Evolutionary conservation across 2,888 invertebrate genomes (phyloP).

Genomic region (Ephialtes manifestator): DNA sequence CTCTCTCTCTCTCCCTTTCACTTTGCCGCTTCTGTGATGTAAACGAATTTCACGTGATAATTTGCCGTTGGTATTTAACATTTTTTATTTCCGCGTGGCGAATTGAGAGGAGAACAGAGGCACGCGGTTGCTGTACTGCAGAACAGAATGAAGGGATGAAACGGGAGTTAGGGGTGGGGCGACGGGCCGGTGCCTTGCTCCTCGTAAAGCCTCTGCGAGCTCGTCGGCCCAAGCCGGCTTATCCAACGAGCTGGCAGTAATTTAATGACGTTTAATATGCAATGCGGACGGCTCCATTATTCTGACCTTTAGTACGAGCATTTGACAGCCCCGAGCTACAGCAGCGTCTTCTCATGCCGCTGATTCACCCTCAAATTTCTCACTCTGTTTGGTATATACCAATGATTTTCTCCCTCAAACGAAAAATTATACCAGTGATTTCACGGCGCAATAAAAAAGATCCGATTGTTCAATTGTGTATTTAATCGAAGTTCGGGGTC

Average conservation of each 20-base stretch:
- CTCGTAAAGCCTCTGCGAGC: constrained; percentile 74
- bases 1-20: background rate
- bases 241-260: constrained; percentile 76
- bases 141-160: constrained; percentile 15
- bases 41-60: constrained; percentile 19
- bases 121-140: background rate
- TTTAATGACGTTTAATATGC: constrained; percentile 79
- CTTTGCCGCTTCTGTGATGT: background rate
- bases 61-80: constrained; percentile 19
- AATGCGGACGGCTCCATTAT: constrained; percentile 69
- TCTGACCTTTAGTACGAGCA: constrained; percentile 70
- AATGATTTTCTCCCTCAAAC: constrained; percentile 13
- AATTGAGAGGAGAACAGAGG: constrained; percentile 1
- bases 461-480: background rate
- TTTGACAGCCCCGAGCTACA: constrained; percentile 52
- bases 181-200: constrained; percentile 49
- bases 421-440: background rate
- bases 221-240: constrained; percentile 73
- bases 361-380: background rate
- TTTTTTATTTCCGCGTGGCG: constrained; percentile 9
- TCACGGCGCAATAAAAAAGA: background rate
- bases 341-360: background rate
- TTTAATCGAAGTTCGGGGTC: background rate
- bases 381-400: background rate
- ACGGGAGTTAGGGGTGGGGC: constrained; percentile 17